Percentiles rank a stretch among this genome's conserved stretches.
Conservation (phyloP, 2,797 vertebrate species). For the Spondyliosoma cantharus region DNA sequence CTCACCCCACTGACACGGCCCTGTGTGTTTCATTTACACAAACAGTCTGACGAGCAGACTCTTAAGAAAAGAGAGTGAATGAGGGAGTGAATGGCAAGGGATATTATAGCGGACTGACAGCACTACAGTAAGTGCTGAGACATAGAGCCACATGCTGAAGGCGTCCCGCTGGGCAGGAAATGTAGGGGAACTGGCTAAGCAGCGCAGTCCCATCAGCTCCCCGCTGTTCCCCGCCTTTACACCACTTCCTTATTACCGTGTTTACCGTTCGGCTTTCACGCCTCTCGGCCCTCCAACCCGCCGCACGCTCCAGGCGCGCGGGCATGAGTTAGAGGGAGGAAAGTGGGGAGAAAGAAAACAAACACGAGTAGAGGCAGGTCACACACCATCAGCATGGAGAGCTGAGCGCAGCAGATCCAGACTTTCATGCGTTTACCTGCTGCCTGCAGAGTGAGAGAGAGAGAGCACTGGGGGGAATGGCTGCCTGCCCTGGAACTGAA, state of each 20-base stretch:
- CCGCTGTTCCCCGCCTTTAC: slow-evolving; percentile 93
- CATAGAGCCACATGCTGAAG: slow-evolving; percentile 87
- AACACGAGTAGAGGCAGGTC: slow-evolving; percentile 84
- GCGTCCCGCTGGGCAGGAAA: slow-evolving; percentile 94
- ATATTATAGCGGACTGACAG: slow-evolving; percentile 83
- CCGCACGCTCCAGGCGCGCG: slow-evolving; percentile 73
- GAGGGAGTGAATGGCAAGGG: slow-evolving; percentile 76
- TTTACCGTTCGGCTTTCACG: slow-evolving; percentile 93
- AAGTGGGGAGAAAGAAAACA: slow-evolving; percentile 78
- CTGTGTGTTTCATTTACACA: slow-evolving; percentile 70
- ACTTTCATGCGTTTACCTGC: slow-evolving; percentile 68
- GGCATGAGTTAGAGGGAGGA: slow-evolving; percentile 52
- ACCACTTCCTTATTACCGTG: slow-evolving; percentile 94
- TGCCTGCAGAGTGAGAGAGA: slow-evolving; percentile 57
- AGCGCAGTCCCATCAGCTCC: slow-evolving; percentile 91
- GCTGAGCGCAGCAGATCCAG: slow-evolving; percentile 71
- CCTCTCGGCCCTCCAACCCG: slow-evolving; percentile 80
- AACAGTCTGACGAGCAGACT: slow-evolving; percentile 78
- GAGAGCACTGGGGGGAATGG: slow-evolving; percentile 45
- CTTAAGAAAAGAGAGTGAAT: slow-evolving; percentile 72
- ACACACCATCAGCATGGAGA: slow-evolving; percentile 69
- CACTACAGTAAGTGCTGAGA: slow-evolving; percentile 74
- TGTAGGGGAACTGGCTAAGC: slow-evolving; percentile 94
- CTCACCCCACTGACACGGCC: slow-evolving; percentile 41
- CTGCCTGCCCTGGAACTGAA: slow-evolving; percentile 56